Evolutionary conservation across 2,113 vertebrate genomes (phyloP).

Genomic region (Syngnathoides biaculeatus): DNA sequence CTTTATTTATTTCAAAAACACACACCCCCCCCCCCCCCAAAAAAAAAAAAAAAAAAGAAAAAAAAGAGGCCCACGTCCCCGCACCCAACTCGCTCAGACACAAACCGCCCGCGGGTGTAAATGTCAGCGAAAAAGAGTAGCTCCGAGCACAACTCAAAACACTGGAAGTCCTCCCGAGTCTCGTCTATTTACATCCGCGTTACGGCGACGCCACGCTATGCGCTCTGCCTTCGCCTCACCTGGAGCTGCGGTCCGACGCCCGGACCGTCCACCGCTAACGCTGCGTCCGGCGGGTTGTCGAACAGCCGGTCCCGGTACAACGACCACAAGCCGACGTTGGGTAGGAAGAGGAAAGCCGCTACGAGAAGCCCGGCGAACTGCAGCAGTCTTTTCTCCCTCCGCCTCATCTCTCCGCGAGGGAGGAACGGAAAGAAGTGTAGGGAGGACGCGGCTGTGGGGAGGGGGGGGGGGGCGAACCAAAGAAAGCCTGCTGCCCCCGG

Average conservation of each 20-base stretch:
- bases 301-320: conserved; percentile 84
- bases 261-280: conserved; percentile 41
- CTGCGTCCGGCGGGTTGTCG: conserved; percentile 73
- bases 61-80: background rate
- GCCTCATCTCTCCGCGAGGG: conserved; percentile 77
- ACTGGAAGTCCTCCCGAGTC: background rate
- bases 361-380: conserved; percentile 84
- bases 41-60: too few relatives aligned
- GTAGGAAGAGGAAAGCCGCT: conserved; percentile 84
- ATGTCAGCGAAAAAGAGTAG: background rate
- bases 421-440: background rate
- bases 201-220: background rate
- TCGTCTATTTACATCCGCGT: background rate
- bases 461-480: too few relatives aligned
- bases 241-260: conserved; percentile 59
- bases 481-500: conserved; percentile 19
- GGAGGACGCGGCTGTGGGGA: conserved; percentile 22
- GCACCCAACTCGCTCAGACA: background rate
- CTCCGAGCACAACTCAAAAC: background rate
- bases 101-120: background rate
- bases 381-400: conserved; percentile 88
- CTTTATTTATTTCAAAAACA: too few relatives aligned
- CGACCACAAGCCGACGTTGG: conserved; percentile 94
- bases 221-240: conserved; percentile 57
- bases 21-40: too few relatives aligned